phyloP scores from a whole-genome alignment of 1,140 invertebrate genomes.

The Diachasma alloeum region DNA sequence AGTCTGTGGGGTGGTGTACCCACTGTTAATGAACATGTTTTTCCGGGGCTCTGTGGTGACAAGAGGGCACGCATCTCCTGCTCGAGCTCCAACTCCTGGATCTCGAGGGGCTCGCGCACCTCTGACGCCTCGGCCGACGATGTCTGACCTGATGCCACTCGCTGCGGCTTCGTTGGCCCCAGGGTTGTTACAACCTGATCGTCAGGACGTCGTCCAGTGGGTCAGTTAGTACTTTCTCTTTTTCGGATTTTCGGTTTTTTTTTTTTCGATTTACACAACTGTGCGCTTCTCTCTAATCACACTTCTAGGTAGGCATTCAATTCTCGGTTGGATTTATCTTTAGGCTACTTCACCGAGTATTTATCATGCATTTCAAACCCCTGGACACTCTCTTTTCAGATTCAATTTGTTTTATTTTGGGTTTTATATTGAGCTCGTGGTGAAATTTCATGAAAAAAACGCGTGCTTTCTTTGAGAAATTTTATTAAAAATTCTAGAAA shows the following conservation, averaged over 20 bases:
- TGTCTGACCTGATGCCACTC: slow-evolving; percentile 53
- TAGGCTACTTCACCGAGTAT: background rate
- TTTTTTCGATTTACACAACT: background rate
- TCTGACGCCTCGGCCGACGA: slow-evolving; percentile 50
- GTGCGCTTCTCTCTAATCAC: background rate
- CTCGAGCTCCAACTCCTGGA: slow-evolving; percentile 54
- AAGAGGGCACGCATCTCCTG: slow-evolving; percentile 59
- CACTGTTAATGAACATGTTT: slow-evolving; percentile 46
- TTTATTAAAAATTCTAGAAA: too few relatives aligned
- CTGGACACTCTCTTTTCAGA: background rate
- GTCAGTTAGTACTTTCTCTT: background rate
- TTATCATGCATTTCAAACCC: background rate
- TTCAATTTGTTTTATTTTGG: background rate
- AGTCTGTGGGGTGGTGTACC: slow-evolving; percentile 69
- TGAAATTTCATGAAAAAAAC: too few relatives aligned
- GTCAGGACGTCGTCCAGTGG: slow-evolving; percentile 23
- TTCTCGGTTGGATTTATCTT: background rate
- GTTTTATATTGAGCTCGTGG: too few relatives aligned
- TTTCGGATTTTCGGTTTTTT: background rate
- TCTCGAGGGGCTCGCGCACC: slow-evolving; percentile 41
- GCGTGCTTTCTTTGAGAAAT: too few relatives aligned
- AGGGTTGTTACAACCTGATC: slow-evolving; percentile 78
- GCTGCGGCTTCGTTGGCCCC: slow-evolving; percentile 76
- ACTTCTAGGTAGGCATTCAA: background rate
- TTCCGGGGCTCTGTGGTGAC: slow-evolving; percentile 53